Percentiles rank a stretch among this genome's conserved stretches.
Evolutionary conservation across 2,113 vertebrate species (phyloP).

Genomic region (Pungitius pungitius): DNA sequence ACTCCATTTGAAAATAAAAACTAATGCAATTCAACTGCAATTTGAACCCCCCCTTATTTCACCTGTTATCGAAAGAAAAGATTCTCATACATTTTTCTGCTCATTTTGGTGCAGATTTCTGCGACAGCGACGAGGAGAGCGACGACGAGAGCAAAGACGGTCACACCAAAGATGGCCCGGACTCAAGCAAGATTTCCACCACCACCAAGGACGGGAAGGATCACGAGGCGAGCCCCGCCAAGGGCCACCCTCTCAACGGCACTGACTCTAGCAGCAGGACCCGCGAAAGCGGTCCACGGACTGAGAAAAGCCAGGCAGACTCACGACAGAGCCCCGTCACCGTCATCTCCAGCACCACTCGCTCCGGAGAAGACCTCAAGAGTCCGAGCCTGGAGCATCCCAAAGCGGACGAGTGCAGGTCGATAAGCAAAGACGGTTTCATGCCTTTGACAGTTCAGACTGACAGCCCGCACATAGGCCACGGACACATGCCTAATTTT

Average conservation of each 20-base stretch:
- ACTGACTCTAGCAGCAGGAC: constrained; percentile 72
- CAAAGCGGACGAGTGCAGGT: constrained; percentile 87
- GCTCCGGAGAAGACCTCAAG: constrained; percentile 87
- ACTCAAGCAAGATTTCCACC: constrained; percentile 91
- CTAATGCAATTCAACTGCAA: background rate
- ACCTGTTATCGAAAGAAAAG: background rate
- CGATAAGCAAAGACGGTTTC: constrained; percentile 87
- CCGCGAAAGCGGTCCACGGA: constrained; percentile 79
- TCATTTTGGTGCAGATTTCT: constrained; percentile 82
- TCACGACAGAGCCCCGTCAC: constrained; percentile 92
- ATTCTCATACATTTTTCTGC: background rate
- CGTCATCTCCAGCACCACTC: constrained; percentile 91
- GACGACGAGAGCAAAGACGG: constrained; percentile 94
- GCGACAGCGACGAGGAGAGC: constrained; percentile 94
- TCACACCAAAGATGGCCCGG: constrained; percentile 84
- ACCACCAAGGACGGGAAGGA: constrained; percentile 88
- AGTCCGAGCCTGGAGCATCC: constrained; percentile 84
- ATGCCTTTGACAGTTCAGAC: constrained; percentile 91
- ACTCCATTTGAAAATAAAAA: background rate
- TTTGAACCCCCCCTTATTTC: background rate
- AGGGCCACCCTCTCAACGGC: constrained; percentile 71
- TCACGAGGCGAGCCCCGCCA: constrained; percentile 82
- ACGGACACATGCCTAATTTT: constrained; percentile 89
- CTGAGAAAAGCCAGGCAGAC: constrained; percentile 88
- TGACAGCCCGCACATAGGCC: constrained; percentile 87